A percentile compares a stretch with the other conserved stretches of the same genome.
Conservation (phyloP, 2,888 invertebrate species). For the Pogonocherus hispidulus region DNA sequence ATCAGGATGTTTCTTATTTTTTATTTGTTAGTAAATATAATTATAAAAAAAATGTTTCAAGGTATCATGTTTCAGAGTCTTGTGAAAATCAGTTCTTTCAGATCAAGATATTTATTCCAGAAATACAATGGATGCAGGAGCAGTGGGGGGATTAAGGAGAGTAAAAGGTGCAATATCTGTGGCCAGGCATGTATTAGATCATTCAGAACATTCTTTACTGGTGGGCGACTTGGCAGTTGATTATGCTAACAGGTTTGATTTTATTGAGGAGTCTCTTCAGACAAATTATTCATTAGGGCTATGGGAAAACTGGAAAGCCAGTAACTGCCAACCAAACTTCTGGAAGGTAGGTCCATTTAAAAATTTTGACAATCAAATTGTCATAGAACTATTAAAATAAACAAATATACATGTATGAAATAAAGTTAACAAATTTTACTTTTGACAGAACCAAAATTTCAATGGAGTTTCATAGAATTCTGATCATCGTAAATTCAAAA, state of each 20-base stretch:
- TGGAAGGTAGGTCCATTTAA: slow-evolving; percentile 92
- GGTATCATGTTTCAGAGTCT: too few relatives aligned
- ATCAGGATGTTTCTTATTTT: too few relatives aligned
- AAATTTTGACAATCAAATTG: too few relatives aligned
- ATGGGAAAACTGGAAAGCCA: slow-evolving; percentile 84
- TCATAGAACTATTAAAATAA: too few relatives aligned
- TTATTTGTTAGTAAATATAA: too few relatives aligned
- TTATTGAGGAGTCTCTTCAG: slow-evolving; percentile 80
- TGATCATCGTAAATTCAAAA: too few relatives aligned
- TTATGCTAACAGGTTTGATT: slow-evolving; percentile 93
- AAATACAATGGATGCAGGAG: slow-evolving; percentile 86
- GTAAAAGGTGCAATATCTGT: slow-evolving; percentile 93
- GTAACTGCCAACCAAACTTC: slow-evolving; percentile 95
- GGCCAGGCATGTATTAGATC: slow-evolving; percentile 88
- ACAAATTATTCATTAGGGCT: slow-evolving; percentile 79
- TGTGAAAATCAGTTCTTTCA: too few relatives aligned
- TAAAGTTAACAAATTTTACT: too few relatives aligned
- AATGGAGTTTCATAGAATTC: too few relatives aligned
- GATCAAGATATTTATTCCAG: not conserved
- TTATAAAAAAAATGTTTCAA: too few relatives aligned
- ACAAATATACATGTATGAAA: too few relatives aligned
- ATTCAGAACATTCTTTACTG: slow-evolving; percentile 90
- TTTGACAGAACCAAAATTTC: too few relatives aligned
- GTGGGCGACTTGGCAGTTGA: slow-evolving; percentile 90
- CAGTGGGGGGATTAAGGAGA: slow-evolving; percentile 85